phyloP scores from a whole-genome alignment of 2,888 invertebrate species.

The Plebejus melissa region DNA sequence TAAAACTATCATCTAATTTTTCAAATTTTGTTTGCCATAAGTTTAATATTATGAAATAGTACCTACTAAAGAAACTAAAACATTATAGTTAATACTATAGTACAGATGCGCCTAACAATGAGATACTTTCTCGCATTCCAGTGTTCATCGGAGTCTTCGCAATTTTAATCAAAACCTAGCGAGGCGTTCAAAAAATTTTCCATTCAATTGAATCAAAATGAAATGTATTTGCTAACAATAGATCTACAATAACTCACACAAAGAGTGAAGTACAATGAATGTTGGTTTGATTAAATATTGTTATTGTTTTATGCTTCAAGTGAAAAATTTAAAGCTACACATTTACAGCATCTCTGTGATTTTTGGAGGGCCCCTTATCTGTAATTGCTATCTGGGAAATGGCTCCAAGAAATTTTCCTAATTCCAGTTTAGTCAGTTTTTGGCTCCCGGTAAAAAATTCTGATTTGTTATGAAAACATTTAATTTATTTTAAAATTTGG shows the following conservation, averaged over 20 bases:
- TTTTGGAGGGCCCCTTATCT: background rate
- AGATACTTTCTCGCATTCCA: constrained; percentile 14
- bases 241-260: background rate
- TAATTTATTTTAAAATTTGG: background rate
- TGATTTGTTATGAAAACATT: background rate
- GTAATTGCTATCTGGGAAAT: background rate
- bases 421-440: background rate
- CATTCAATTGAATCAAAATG: constrained; percentile 16
- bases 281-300: constrained; percentile 8
- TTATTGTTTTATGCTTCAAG: background rate
- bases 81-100: background rate
- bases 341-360: background rate
- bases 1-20: too few species aligned
- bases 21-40: background rate
- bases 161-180: constrained; percentile 24
- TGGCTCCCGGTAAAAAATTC: background rate
- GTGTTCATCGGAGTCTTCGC: background rate
- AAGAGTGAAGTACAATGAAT: background rate
- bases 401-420: background rate
- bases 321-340: background rate
- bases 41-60: background rate
- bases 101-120: background rate
- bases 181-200: constrained; percentile 15
- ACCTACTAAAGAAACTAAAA: background rate
- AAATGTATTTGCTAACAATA: constrained; percentile 22